A percentile compares a stretch with the other conserved stretches of the same genome.
phyloP scores from a whole-genome alignment of 2,113 vertebrate species.

The Prolemur simus region DNA sequence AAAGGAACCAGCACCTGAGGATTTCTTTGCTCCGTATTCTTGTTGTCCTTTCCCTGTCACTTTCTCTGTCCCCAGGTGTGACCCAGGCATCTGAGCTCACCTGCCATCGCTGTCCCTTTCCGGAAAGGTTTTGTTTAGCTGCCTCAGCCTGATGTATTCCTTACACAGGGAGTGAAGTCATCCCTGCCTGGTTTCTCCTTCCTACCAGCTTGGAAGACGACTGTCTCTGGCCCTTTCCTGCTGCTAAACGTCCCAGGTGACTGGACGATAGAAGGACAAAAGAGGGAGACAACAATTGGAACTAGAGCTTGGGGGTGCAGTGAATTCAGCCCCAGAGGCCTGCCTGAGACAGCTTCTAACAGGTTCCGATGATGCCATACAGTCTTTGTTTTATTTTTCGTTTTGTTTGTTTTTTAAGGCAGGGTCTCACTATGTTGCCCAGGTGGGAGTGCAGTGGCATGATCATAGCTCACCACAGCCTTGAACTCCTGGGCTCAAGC shows the following conservation, averaged over 20 bases:
- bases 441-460: too few species aligned
- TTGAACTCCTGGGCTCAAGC: too few species aligned
- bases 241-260: not conserved
- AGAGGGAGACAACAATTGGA: not conserved
- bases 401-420: too few species aligned
- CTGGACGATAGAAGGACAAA: not conserved
- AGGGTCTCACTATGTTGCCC: too few species aligned
- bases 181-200: not conserved
- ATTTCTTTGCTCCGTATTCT: not conserved
- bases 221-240: not conserved
- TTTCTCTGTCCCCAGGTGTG: too few species aligned
- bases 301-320: rapidly evolving
- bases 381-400: too few species aligned
- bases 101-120: not conserved
- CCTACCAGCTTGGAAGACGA: not conserved
- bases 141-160: not conserved
- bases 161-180: not conserved
- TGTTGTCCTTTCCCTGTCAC: not conserved
- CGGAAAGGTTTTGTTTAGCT: not conserved
- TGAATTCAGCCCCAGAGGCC: not conserved
- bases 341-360: not conserved
- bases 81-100: not conserved
- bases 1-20: not conserved
- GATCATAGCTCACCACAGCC: too few species aligned
- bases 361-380: not conserved